Evolutionary conservation across 2,113 vertebrate species (phyloP).

Genomic region (Paralichthys olivaceus): DNA sequence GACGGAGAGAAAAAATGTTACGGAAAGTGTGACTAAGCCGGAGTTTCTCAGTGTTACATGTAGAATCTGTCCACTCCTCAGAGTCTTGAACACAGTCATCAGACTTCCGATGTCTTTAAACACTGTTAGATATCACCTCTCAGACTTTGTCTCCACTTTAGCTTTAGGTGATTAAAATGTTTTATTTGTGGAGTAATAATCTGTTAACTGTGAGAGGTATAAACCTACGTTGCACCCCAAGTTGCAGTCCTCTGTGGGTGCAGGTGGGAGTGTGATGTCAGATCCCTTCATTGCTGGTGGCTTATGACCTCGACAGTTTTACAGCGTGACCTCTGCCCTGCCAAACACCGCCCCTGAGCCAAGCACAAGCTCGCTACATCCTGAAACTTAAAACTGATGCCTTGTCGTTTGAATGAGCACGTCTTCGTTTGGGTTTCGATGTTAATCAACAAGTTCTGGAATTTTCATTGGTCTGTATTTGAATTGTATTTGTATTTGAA

Average conservation of each 20-base stretch:
- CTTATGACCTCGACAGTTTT: constrained; percentile 24
- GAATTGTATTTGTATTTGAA: too few species aligned
- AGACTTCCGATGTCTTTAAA: background rate
- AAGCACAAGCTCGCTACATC: constrained; percentile 1
- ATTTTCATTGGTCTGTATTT: too few species aligned
- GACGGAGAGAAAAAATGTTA: background rate
- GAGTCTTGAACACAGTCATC: background rate
- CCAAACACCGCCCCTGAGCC: background rate
- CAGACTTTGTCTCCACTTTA: background rate
- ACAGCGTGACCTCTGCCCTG: constrained; percentile 22
- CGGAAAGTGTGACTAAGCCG: background rate
- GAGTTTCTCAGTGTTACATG: background rate
- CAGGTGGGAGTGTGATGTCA: constrained; percentile 9
- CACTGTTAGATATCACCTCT: background rate
- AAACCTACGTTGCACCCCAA: constrained; percentile 1
- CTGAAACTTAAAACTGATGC: background rate
- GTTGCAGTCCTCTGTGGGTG: constrained; percentile 16
- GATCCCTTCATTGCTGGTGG: constrained; percentile 7
- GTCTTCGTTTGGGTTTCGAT: background rate
- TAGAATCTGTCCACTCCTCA: background rate
- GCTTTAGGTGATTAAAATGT: background rate
- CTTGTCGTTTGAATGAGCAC: background rate
- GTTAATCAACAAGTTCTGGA: background rate
- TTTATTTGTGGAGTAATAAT: background rate
- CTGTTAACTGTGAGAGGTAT: background rate